These are phyloP conservation scores for Clamator glandarius DNA, from an alignment of 2,797 vertebrate genomes.

Conservation along the genomic window DNA sequence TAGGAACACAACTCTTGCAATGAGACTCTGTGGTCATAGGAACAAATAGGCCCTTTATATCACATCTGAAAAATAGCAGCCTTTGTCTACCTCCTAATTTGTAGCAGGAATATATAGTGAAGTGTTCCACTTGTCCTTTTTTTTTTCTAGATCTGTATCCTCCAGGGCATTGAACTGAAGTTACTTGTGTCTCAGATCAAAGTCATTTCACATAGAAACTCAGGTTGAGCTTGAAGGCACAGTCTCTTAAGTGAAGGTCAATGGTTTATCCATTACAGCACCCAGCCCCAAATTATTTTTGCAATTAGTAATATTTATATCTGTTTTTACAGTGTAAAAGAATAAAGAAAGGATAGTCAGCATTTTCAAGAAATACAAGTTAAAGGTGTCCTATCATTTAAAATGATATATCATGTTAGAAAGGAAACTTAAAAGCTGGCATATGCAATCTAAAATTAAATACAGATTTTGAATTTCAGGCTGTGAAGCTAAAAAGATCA, in stretches of 20 bases:
- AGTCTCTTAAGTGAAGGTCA: constrained; percentile 72
- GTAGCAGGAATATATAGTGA: constrained; percentile 18
- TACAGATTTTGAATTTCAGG: constrained; percentile 84
- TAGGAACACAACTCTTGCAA: constrained; percentile 36
- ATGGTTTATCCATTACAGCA: constrained; percentile 72
- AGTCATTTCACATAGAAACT: constrained; percentile 69
- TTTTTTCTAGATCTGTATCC: constrained; percentile 66
- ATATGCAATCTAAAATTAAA: constrained; percentile 85
- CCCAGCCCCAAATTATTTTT: constrained; percentile 71
- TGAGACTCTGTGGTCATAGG: constrained; percentile 2
- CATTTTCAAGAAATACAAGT: constrained; percentile 80
- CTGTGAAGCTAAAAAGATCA: constrained; percentile 83
- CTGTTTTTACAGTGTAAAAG: constrained; percentile 78
- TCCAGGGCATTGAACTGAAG: constrained; percentile 71
- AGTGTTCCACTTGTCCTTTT: constrained; percentile 33
- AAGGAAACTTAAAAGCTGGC: constrained; percentile 81
- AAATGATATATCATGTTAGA: constrained; percentile 81
- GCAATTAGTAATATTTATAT: constrained; percentile 78
- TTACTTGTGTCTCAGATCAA: constrained; percentile 73
- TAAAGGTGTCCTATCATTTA: constrained; percentile 80
- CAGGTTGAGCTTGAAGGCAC: constrained; percentile 66
- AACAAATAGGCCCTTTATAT: constrained; percentile 40
- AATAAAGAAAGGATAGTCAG: constrained; percentile 75
- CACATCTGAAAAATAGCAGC: constrained; percentile 37
- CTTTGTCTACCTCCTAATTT: constrained; percentile 49